These are phyloP conservation scores for Drosophila virilis DNA, from an alignment of 1,140 invertebrate genomes.

Conservation along the genomic window DNA sequence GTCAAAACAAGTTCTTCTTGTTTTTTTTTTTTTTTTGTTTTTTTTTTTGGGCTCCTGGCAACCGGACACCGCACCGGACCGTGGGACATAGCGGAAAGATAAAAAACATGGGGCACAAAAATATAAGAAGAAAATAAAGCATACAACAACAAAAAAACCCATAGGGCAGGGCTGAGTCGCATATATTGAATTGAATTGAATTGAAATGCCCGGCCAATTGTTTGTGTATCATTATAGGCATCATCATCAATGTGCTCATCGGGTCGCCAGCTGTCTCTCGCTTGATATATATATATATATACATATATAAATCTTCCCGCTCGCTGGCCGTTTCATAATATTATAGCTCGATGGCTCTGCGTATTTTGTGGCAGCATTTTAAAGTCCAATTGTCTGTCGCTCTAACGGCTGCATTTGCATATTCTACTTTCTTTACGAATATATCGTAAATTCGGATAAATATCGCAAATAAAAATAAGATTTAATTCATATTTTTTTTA, in stretches of 20 bases:
- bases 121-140: not conserved
- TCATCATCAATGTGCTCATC: slow-evolving; percentile 64
- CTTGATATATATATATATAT: not conserved
- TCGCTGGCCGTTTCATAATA: no score
- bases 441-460: no score
- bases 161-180: not conserved
- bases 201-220: slow-evolving; percentile 78
- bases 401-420: no score
- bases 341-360: no score
- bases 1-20: slow-evolving; percentile 64
- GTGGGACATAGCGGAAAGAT: slow-evolving; percentile 43
- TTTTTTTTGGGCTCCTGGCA: slow-evolving; percentile 10
- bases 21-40: slow-evolving; percentile 11
- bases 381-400: no score
- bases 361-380: no score
- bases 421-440: no score
- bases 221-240: slow-evolving; percentile 77
- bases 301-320: not conserved
- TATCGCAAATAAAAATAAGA: no score
- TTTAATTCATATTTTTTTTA: no score
- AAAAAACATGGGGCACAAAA: slow-evolving; percentile 40
- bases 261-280: slow-evolving; percentile 15
- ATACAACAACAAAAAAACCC: not conserved
- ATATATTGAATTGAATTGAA: slow-evolving; percentile 64
- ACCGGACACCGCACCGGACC: slow-evolving; percentile 10